These are phyloP conservation scores for Diorhabda carinulata DNA, from an alignment of 1,140 invertebrate species.

Conservation along the genomic window DNA sequence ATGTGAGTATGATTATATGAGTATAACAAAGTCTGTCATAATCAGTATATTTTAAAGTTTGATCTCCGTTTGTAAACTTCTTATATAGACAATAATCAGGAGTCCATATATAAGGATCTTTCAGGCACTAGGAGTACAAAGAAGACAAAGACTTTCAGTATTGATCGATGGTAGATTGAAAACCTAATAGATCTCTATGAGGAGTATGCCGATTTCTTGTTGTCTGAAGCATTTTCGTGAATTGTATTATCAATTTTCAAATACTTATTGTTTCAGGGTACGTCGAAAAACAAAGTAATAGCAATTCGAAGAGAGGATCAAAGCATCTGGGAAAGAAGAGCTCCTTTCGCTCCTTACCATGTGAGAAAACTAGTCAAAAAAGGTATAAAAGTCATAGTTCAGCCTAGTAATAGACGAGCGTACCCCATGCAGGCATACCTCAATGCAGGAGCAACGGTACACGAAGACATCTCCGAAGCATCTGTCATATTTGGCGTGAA, in stretches of 20 bases:
- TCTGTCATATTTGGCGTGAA: slow-evolving; percentile 97
- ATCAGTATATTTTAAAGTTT: too few relatives aligned
- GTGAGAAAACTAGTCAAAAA: slow-evolving; percentile 75
- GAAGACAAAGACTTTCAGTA: too few relatives aligned
- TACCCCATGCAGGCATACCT: slow-evolving; percentile 94
- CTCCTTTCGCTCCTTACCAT: slow-evolving; percentile 88
- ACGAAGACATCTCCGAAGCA: slow-evolving; percentile 96
- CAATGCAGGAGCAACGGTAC: slow-evolving; percentile 83
- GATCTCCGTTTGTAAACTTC: too few relatives aligned
- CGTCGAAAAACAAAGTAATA: slow-evolving; percentile 58
- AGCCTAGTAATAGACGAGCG: slow-evolving; percentile 94
- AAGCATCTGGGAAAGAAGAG: slow-evolving; percentile 96
- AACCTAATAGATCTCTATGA: too few relatives aligned
- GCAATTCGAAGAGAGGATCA: slow-evolving; percentile 90
- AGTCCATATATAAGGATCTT: too few relatives aligned
- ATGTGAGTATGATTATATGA: background rate
- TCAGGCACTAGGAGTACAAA: too few relatives aligned
- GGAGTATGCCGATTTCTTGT: too few relatives aligned
- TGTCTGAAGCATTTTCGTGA: too few relatives aligned
- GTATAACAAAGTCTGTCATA: too few relatives aligned
- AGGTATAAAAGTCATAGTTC: slow-evolving; percentile 93
- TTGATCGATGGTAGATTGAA: too few relatives aligned
- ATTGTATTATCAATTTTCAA: too few relatives aligned
- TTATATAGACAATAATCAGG: too few relatives aligned
- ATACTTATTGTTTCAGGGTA: slow-evolving; percentile 28